Evolutionary conservation across 2,797 vertebrate genomes (phyloP).

Genomic region (Etheostoma perlongum): DNA sequence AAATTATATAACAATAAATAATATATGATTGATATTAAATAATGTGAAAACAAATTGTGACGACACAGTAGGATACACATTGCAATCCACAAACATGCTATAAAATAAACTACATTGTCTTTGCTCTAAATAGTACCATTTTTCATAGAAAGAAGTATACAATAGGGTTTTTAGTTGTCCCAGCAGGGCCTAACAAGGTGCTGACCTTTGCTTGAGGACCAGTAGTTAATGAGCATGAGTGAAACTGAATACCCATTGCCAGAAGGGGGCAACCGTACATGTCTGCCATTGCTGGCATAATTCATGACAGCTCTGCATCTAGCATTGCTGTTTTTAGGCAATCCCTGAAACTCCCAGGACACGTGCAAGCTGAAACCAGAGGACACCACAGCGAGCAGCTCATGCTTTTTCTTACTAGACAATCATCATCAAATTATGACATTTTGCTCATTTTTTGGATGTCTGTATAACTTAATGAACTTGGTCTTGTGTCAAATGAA

Average conservation of each 20-base stretch:
- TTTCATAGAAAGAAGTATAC: slow-evolving; percentile 43
- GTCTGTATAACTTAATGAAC: slow-evolving; percentile 25
- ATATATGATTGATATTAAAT: neutral
- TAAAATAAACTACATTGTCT: neutral
- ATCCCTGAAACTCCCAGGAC: slow-evolving; percentile 71
- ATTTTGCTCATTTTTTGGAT: slow-evolving; percentile 46
- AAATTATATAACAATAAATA: neutral
- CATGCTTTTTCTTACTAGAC: slow-evolving; percentile 60
- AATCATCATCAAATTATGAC: slow-evolving; percentile 30
- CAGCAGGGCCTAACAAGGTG: slow-evolving; percentile 73
- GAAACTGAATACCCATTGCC: slow-evolving; percentile 71
- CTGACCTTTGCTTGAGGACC: slow-evolving; percentile 73
- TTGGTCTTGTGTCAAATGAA: slow-evolving; percentile 1
- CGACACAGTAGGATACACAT: neutral
- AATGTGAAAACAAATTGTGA: neutral
- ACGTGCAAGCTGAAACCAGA: slow-evolving; percentile 74
- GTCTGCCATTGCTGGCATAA: slow-evolving; percentile 81
- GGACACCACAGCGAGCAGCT: slow-evolving; percentile 62
- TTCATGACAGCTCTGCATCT: slow-evolving; percentile 76
- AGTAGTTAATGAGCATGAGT: slow-evolving; percentile 69
- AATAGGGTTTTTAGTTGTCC: slow-evolving; percentile 60
- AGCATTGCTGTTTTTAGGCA: slow-evolving; percentile 81
- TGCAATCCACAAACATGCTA: neutral
- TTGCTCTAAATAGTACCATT: neutral
- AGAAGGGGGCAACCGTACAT: slow-evolving; percentile 75